Evolutionary conservation across 2,797 vertebrate genomes (phyloP).

Genomic region (Dicrostonyx torquatus): DNA sequence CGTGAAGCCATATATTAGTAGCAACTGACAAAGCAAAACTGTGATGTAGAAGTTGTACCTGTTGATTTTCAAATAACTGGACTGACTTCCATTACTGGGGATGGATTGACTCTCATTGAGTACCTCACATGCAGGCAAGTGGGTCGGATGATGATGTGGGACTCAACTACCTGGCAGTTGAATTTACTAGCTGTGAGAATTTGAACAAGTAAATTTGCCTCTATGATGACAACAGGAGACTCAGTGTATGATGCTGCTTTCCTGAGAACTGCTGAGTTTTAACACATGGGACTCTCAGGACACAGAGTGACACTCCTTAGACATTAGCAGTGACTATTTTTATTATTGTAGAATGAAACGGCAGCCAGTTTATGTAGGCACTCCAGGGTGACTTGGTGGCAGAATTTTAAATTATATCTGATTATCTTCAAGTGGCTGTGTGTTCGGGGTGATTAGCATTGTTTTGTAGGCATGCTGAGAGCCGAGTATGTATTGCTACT

Average conservation of each 20-base stretch:
- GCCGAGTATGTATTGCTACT: neutral
- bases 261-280: neutral
- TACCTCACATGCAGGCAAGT: neutral
- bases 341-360: conserved; percentile 17
- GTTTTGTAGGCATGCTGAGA: neutral
- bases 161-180: neutral
- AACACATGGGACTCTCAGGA: neutral
- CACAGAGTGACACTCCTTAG: neutral
- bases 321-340: conserved; percentile 35
- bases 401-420: conserved; percentile 22
- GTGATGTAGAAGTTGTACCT: neutral
- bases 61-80: conserved; percentile 22
- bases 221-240: neutral
- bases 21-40: neutral
- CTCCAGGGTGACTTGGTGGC: neutral
- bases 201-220: neutral
- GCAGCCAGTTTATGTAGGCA: neutral
- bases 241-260: neutral
- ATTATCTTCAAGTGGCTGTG: conserved; percentile 44
- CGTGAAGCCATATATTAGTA: neutral
- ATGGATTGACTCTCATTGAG: neutral
- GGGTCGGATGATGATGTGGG: neutral
- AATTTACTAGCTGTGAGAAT: neutral
- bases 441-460: conserved; percentile 20
- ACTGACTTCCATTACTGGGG: neutral